Percentiles rank a stretch among this genome's conserved stretches.
These are phyloP conservation scores for Byasa hedistus DNA, from an alignment of 2,888 invertebrate species.

Conservation along the genomic window DNA sequence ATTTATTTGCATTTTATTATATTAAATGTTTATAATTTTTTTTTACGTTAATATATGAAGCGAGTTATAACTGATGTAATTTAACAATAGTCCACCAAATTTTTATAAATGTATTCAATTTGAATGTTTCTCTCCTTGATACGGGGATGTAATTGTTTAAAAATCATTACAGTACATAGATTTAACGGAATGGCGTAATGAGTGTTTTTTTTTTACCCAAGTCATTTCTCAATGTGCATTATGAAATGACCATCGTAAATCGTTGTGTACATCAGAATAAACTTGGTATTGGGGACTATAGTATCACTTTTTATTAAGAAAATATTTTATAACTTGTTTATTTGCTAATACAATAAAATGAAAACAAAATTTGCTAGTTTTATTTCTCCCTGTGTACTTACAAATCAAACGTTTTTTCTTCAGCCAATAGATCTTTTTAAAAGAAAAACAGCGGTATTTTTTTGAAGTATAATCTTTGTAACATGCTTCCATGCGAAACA, in stretches of 20 bases:
- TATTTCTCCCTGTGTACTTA: conserved; percentile 41
- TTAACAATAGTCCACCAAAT: conserved; percentile 36
- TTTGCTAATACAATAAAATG: conserved; percentile 82
- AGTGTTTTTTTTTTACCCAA: conserved; percentile 32
- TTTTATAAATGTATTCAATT: conserved; percentile 19
- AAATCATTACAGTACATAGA: conserved; percentile 21
- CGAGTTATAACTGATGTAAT: conserved; percentile 66
- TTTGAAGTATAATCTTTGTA: too few relatives aligned
- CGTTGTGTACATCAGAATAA: conserved; percentile 45
- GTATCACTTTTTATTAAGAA: conserved; percentile 70
- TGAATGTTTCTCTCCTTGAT: conserved; percentile 22
- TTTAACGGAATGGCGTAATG: conserved; percentile 29
- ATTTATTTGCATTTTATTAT: conserved; percentile 76
- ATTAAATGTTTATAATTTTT: conserved; percentile 74
- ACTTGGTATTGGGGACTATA: conserved; percentile 63
- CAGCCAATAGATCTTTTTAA: background rate
- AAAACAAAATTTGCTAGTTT: conserved; percentile 64
- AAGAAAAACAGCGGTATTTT: background rate
- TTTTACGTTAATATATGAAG: conserved; percentile 62
- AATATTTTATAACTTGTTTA: conserved; percentile 80
- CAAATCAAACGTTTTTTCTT: too few relatives aligned
- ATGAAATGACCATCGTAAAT: conserved; percentile 48
- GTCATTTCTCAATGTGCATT: conserved; percentile 21
- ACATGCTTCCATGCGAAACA: too few relatives aligned
- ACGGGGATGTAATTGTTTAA: conserved; percentile 10